These are phyloP conservation scores for Pachyramphus minor DNA, from an alignment of 2,113 vertebrate genomes.

Conservation along the genomic window DNA sequence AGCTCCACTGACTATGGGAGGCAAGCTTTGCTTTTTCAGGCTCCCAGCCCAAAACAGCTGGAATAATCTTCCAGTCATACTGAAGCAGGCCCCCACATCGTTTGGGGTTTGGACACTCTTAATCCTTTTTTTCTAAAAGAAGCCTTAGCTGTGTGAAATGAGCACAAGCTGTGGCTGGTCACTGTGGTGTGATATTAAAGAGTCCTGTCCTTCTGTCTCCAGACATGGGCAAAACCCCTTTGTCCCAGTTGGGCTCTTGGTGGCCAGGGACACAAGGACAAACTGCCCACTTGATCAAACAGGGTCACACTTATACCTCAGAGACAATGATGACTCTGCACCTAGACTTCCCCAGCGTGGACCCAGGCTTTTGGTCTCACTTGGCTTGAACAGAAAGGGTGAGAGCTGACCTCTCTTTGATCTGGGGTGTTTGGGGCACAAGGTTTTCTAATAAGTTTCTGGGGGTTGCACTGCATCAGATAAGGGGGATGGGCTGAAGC, in stretches of 20 bases:
- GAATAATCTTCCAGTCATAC: slow-evolving; percentile 15
- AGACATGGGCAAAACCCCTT: not conserved
- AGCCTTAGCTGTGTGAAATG: not conserved
- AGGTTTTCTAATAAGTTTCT: not conserved
- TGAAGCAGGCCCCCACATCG: not conserved
- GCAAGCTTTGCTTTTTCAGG: not conserved
- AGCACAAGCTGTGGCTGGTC: not conserved
- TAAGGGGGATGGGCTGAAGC: not conserved
- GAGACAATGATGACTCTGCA: not conserved
- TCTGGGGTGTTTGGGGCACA: not conserved
- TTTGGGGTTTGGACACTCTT: not conserved
- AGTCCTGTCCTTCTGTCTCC: not conserved
- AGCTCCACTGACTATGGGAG: not conserved
- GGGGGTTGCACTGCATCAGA: not conserved
- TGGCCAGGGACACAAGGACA: not conserved
- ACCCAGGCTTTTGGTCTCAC: not conserved
- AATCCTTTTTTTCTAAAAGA: not conserved
- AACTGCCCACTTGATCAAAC: not conserved
- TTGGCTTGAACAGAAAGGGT: not conserved
- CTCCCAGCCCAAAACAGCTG: slow-evolving; percentile 16
- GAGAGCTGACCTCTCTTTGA: not conserved
- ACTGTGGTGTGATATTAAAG: not conserved
- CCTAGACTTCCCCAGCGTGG: fast-evolving
- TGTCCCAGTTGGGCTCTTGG: not conserved
- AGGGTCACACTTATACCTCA: not conserved